Percentiles rank a stretch among this genome's conserved stretches.
These are phyloP conservation scores for Sorex araneus DNA, from an alignment of 2,113 vertebrate genomes.

Conservation along the genomic window DNA sequence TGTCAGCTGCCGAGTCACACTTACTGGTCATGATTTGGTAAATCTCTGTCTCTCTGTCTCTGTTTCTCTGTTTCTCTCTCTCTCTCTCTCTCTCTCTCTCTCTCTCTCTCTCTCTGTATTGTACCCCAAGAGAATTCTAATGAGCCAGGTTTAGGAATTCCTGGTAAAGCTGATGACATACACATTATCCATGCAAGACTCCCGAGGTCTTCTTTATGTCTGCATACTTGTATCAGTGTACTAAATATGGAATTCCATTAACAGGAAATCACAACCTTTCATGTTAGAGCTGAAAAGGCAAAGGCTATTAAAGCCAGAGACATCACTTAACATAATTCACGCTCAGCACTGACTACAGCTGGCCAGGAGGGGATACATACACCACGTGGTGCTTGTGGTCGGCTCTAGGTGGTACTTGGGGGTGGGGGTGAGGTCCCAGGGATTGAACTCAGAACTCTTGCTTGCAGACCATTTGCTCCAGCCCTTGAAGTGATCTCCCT, in stretches of 20 bases:
- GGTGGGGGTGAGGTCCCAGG: too few relatives aligned
- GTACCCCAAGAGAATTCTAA: conserved; percentile 1
- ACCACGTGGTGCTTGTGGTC: too few relatives aligned
- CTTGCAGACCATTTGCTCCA: too few relatives aligned
- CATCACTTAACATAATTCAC: conserved; percentile 41
- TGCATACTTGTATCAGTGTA: neutral
- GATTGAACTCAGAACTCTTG: too few relatives aligned
- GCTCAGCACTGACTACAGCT: neutral
- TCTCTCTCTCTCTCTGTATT: neutral
- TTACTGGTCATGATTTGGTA: conserved; percentile 14
- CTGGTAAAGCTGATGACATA: neutral
- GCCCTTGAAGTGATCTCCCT: too few relatives aligned
- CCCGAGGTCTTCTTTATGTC: conserved; percentile 23
- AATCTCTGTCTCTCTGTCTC: neutral
- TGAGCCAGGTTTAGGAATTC: conserved; percentile 10
- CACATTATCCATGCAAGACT: conserved; percentile 15
- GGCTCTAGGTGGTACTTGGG: too few relatives aligned
- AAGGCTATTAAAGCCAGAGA: conserved; percentile 36
- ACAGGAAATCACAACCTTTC: conserved; percentile 47
- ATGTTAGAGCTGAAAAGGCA: conserved; percentile 59
- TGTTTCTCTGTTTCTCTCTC: too few relatives aligned
- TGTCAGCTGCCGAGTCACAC: neutral
- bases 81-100: too few relatives aligned
- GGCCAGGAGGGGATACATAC: too few relatives aligned
- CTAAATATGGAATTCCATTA: conserved; percentile 36